A percentile compares a stretch with the other conserved stretches of the same genome.
phyloP scores from a whole-genome alignment of 2,113 vertebrate genomes.

The Arizona elegans region DNA sequence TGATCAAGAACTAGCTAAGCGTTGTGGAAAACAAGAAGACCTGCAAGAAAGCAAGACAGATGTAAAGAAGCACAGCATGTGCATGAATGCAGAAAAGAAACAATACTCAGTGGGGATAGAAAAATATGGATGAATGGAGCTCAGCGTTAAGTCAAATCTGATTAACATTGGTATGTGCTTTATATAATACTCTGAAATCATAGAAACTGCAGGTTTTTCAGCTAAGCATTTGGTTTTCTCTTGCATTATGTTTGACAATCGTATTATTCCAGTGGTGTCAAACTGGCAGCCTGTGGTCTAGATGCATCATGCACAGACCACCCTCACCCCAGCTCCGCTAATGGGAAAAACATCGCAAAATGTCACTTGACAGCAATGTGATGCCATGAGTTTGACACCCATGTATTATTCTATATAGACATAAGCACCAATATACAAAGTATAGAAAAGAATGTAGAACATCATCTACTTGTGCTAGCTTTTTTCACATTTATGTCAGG shows the following conservation, averaged over 20 bases:
- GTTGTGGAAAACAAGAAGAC: neutral
- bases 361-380: too few species aligned
- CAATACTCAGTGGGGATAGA: neutral
- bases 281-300: too few species aligned
- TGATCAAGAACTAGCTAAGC: neutral
- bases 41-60: neutral
- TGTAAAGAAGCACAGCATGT: neutral
- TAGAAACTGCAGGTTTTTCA: neutral
- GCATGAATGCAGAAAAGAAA: neutral
- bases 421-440: neutral
- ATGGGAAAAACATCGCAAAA: too few species aligned
- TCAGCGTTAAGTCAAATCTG: neutral
- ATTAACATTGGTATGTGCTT: neutral
- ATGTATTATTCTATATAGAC: neutral
- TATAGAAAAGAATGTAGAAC: neutral
- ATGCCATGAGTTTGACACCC: too few species aligned
- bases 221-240: neutral
- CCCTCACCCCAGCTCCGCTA: too few species aligned
- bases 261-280: neutral
- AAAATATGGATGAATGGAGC: neutral
- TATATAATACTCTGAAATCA: neutral
- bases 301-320: too few species aligned
- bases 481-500: neutral
- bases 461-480: neutral
- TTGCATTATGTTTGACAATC: neutral